Evolutionary conservation across 2,113 vertebrate genomes (phyloP), one percentile per base, ranked within the genome.

Genomic region (Manacus vitellinus): DNA sequence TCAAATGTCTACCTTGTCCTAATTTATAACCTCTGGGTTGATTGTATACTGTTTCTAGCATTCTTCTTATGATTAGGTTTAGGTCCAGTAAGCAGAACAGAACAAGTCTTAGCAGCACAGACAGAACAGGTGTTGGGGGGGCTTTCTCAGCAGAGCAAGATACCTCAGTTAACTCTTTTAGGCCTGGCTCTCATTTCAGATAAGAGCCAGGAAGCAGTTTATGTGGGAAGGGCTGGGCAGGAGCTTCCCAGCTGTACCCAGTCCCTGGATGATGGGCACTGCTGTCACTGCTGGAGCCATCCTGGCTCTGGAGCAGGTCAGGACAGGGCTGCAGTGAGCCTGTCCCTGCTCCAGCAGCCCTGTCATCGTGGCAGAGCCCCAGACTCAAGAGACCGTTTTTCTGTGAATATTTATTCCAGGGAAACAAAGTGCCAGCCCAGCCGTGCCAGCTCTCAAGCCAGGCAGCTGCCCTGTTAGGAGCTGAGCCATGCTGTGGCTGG

Each of bases 181-280:
- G 39, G 39, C 39, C 39, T 41, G 39, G 12, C 9, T 41, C 39
- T 41, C 12, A 12, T 41, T 12, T 41, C 39, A 41, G 39, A 13
- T 41, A 21, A 39, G 70, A 58, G 15, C 43, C 61, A 22, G 52
- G 56, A 28, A 66, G 68, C 70, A 33, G 30, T 30, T 31, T 10
- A 2, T 0, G 0, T 6, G 74, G 59, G 35, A 68, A 68, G n/a
- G 51, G 74, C 55, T 1, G 3, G 41, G 47, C 2, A 2, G 82
- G 70, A 62, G 23, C 18, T 62, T 28, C 63, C 49, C 39, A n/a
- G 44, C 33, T 7, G 2, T 43, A 27, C 30, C 25, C 67, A 15
- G 31, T 25, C 20, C 81, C 49, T 2, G 11, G 4, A 24, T 17
- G n/a, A 6, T 3, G 9, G 73, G 65, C 8, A 5, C 39, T 67